Conservation (phyloP, 2,888 invertebrate species). For the Brachypterus glaber region DNA sequence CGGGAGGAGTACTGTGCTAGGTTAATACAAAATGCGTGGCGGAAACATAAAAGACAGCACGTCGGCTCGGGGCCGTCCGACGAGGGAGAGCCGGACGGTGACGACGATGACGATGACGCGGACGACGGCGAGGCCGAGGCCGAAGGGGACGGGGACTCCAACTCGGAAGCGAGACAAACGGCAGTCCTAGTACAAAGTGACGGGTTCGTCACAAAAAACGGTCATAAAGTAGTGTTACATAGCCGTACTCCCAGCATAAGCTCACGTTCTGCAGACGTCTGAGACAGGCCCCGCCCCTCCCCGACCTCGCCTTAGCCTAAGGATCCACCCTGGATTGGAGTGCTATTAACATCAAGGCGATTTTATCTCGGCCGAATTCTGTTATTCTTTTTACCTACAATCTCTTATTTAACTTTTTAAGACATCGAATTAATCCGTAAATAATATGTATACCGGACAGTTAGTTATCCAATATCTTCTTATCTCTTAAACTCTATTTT, state of each 20-base stretch:
- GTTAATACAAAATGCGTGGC: conserved; percentile 91
- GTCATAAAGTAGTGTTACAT: conserved; percentile 84
- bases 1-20: conserved; percentile 94
- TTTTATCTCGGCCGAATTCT: conserved; percentile 29
- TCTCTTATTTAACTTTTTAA: too few species aligned
- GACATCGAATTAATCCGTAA: conserved; percentile 24
- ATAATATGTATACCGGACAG: too few species aligned
- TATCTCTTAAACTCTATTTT: too few species aligned
- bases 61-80: conserved; percentile 47
- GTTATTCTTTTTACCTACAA: conserved; percentile 16
- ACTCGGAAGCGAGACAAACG: conserved; percentile 52
- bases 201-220: conserved; percentile 74
- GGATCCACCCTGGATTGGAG: conserved; percentile 19
- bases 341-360: conserved; percentile 22
- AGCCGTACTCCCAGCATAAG: conserved; percentile 78
- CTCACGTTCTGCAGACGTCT: conserved; percentile 76
- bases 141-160: conserved; percentile 28
- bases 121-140: conserved; percentile 29
- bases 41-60: conserved; percentile 69
- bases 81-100: conserved; percentile 44
- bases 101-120: conserved; percentile 24
- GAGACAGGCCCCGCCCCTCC: conserved; percentile 67
- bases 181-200: conserved; percentile 79
- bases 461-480: too few species aligned
- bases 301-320: conserved; percentile 40